Percentiles rank a stretch among this genome's conserved stretches.
These are phyloP conservation scores for Ptiloglossa arizonensis DNA, from an alignment of 1,140 invertebrate genomes.

Conservation along the genomic window DNA sequence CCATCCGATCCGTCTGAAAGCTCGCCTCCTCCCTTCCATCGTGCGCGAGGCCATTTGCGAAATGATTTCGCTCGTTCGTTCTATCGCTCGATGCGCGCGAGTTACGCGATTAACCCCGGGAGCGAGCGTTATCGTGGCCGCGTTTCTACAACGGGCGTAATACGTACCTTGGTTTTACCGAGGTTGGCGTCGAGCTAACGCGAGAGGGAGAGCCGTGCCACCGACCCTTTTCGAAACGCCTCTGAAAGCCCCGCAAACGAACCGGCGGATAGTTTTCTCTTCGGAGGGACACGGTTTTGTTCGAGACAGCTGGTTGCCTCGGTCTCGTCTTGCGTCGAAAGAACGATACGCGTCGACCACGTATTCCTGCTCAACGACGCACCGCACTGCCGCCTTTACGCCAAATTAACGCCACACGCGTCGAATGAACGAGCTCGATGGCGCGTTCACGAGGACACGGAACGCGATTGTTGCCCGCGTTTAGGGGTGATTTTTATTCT, in stretches of 20 bases:
- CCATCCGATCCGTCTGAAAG: constrained; percentile 33
- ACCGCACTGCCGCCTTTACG: too few species aligned
- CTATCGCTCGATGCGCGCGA: background rate
- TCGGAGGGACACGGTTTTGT: background rate
- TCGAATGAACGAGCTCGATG: too few species aligned
- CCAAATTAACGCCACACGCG: too few species aligned
- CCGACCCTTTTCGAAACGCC: background rate
- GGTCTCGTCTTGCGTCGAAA: too few species aligned
- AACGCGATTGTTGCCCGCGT: too few species aligned
- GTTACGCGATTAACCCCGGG: constrained; percentile 35
- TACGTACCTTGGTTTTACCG: background rate
- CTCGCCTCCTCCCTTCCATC: constrained; percentile 36
- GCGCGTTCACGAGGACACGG: too few species aligned
- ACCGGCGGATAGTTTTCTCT: constrained; percentile 1
- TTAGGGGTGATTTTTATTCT: too few species aligned
- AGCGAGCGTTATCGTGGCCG: background rate
- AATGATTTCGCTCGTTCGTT: constrained; percentile 69
- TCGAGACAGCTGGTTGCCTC: background rate
- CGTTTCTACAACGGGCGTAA: background rate
- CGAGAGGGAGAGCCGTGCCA: too few species aligned
- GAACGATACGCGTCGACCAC: too few species aligned
- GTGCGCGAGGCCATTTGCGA: constrained; percentile 71
- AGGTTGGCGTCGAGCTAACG: background rate
- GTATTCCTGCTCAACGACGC: too few species aligned
- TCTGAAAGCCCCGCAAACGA: constrained; percentile 15